Evolutionary conservation across 1,140 invertebrate species (phyloP).

Genomic region (Drosophila fuyamai): DNA sequence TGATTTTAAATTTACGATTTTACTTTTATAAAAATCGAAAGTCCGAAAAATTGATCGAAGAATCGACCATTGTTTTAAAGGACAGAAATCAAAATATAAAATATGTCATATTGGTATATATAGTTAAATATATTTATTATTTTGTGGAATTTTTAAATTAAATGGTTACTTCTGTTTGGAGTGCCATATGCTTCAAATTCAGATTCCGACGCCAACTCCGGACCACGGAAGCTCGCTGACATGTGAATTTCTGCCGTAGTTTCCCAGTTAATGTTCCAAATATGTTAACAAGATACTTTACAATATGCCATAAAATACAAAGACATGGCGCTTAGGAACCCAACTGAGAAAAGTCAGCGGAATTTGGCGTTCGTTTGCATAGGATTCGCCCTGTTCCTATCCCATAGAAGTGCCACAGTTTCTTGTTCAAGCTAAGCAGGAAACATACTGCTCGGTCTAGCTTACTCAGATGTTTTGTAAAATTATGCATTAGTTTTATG

Average conservation of each 20-base stretch:
- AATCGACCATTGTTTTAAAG: too few species aligned
- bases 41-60: too few species aligned
- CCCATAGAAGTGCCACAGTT: not conserved
- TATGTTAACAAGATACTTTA: conserved; percentile 78
- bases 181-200: too few species aligned
- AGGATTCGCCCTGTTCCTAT: conserved; percentile 31
- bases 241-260: too few species aligned
- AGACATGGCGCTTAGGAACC: conserved; percentile 12
- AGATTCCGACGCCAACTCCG: not conserved
- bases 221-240: not conserved
- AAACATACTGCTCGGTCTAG: conserved; percentile 29
- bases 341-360: conserved; percentile 70
- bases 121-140: too few species aligned
- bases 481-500: conserved; percentile 81
- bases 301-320: conserved; percentile 60
- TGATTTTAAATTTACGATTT: too few species aligned
- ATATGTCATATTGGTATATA: too few species aligned
- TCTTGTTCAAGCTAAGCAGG: conserved; percentile 5
- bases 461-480: conserved; percentile 78
- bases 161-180: too few species aligned
- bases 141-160: too few species aligned
- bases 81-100: too few species aligned
- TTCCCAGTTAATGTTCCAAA: conserved; percentile 54
- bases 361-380: conserved; percentile 66
- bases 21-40: too few species aligned